Evolutionary conservation across 1,140 invertebrate species (phyloP).

Genomic region (Brachionus plicatilis): DNA sequence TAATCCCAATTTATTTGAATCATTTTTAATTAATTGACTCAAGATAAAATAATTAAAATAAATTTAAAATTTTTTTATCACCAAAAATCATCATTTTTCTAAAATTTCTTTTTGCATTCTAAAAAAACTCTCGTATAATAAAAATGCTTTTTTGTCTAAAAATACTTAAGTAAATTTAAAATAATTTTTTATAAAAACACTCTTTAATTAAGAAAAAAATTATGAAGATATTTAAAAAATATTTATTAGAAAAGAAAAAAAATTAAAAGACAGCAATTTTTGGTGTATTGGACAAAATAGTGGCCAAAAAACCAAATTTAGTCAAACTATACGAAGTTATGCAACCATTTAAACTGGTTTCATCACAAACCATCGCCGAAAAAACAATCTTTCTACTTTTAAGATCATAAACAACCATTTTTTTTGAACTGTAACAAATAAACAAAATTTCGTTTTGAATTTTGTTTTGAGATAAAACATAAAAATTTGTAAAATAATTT

Average conservation of each 20-base stretch:
- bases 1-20: too few species aligned
- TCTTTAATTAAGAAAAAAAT: too few species aligned
- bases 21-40: too few species aligned
- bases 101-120: too few species aligned
- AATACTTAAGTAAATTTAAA: too few species aligned
- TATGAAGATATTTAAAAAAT: background rate
- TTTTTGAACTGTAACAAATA: background rate
- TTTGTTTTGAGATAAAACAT: background rate
- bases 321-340: background rate
- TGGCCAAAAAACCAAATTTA: background rate
- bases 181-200: too few species aligned
- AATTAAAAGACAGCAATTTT: background rate
- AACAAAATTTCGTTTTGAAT: background rate
- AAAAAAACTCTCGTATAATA: too few species aligned
- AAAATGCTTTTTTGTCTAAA: too few species aligned
- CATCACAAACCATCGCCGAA: background rate
- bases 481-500: slow-evolving; percentile 4
- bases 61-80: too few species aligned
- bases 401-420: slow-evolving; percentile 3
- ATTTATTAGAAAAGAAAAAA: background rate
- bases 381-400: background rate
- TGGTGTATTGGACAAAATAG: background rate
- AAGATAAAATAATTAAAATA: too few species aligned
- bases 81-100: too few species aligned
- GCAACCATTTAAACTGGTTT: background rate